These are phyloP conservation scores for Synanthedon myopaeformis DNA, from an alignment of 2,888 invertebrate genomes.

Conservation along the genomic window DNA sequence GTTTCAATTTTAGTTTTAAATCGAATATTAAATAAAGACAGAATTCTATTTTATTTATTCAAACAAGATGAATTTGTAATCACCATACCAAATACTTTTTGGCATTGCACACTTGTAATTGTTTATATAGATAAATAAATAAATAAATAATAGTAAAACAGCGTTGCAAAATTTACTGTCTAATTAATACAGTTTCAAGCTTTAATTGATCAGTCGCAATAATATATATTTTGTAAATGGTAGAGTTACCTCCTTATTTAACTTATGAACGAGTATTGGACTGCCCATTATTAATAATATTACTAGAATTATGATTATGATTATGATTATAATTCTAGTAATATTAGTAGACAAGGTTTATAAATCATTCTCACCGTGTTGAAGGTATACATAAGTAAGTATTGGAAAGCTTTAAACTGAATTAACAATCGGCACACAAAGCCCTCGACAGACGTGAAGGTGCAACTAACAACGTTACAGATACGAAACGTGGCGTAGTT, in stretches of 20 bases:
- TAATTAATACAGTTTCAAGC: no score
- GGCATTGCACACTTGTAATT: not conserved
- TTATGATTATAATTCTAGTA: no score
- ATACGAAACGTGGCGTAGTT: constrained; percentile 26
- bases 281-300: no score
- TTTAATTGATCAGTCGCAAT: no score
- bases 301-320: no score
- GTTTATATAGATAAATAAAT: no score
- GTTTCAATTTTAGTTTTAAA: constrained; percentile 38
- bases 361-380: no score
- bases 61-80: not conserved
- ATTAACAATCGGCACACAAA: constrained; percentile 19
- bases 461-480: constrained; percentile 40
- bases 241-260: no score
- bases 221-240: no score
- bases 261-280: no score
- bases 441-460: constrained; percentile 28
- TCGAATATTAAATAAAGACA: constrained; percentile 19
- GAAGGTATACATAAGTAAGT: not conserved
- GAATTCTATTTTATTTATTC: not conserved
- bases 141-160: not conserved
- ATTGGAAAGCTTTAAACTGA: constrained; percentile 3
- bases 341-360: no score
- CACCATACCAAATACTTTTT: not conserved
- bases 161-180: no score